phyloP scores from a whole-genome alignment of 2,113 vertebrate genomes.

The Arizona elegans region DNA sequence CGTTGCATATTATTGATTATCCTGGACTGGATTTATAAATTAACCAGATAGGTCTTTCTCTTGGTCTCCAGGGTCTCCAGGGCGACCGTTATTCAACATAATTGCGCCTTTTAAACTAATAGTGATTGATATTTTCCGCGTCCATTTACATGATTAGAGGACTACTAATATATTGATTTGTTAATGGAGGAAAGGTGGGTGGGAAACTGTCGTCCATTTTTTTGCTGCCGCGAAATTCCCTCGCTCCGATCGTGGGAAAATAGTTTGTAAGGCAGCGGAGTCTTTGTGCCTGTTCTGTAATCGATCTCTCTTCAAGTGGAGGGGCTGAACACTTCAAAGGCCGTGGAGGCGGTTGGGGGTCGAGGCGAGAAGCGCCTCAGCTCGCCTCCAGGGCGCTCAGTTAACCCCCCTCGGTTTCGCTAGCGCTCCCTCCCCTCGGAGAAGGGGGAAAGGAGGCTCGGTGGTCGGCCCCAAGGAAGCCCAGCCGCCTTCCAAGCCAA shows the following conservation, averaged over 20 bases:
- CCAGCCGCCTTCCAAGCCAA: not conserved
- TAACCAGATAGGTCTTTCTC: not conserved
- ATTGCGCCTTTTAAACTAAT: not conserved
- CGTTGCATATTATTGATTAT: not conserved
- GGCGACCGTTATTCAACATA: not conserved
- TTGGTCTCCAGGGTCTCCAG: not conserved
- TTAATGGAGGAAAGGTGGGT: not conserved
- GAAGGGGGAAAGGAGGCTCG: constrained; percentile 5
- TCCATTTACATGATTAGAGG: not conserved
- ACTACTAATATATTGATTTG: constrained; percentile 43
- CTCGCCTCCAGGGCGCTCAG: constrained; percentile 34
- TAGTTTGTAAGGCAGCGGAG: constrained; percentile 75
- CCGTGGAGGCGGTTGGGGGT: constrained; percentile 71
- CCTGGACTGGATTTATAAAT: not conserved
- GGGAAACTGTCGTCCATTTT: constrained; percentile 46
- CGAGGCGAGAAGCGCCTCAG: constrained; percentile 65
- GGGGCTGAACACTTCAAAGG: constrained; percentile 79
- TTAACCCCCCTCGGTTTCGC: constrained; percentile 33
- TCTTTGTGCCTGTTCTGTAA: constrained; percentile 80
- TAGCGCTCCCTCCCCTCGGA: constrained; percentile 31
- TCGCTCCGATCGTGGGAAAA: constrained; percentile 82
- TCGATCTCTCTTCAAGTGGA: constrained; percentile 80
- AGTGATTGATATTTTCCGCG: not conserved
- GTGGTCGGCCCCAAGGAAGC: constrained; percentile 10
- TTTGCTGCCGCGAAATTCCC: constrained; percentile 62